Evolutionary conservation across 2,113 vertebrate species (phyloP).

Genomic region (Stomatorhinus ivindoensis): DNA sequence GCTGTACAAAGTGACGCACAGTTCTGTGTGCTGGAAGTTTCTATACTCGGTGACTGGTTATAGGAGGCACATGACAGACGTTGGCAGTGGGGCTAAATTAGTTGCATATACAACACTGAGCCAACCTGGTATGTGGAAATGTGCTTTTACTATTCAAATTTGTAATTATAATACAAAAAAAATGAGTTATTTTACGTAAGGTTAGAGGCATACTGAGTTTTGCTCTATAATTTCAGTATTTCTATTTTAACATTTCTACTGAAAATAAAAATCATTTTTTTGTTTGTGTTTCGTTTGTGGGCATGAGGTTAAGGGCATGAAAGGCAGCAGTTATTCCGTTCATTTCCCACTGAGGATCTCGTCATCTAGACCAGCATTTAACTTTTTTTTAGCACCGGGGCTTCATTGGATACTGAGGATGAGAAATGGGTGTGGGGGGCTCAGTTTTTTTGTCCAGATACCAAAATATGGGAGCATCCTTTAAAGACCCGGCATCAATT

Average conservation of each 20-base stretch:
- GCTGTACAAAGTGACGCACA: conserved; percentile 48
- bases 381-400: neutral
- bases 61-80: conserved; percentile 35
- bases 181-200: neutral
- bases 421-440: neutral
- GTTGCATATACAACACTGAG: neutral
- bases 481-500: neutral
- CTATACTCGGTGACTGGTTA: conserved; percentile 46
- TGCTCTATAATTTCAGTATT: neutral
- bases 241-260: neutral
- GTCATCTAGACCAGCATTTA: neutral
- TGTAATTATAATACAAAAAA: neutral
- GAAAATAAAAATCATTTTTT: neutral
- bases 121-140: neutral
- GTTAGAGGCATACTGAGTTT: neutral
- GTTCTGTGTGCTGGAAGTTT: conserved; percentile 55
- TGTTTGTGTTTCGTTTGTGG: neutral
- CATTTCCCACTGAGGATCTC: neutral
- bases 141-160: neutral
- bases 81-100: neutral
- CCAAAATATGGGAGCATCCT: neutral
- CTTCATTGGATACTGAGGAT: neutral
- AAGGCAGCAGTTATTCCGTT: neutral
- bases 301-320: neutral
- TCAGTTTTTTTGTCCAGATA: neutral